These are phyloP conservation scores for Opisthograptis luteolata DNA, from an alignment of 2,888 invertebrate species.

Conservation along the genomic window DNA sequence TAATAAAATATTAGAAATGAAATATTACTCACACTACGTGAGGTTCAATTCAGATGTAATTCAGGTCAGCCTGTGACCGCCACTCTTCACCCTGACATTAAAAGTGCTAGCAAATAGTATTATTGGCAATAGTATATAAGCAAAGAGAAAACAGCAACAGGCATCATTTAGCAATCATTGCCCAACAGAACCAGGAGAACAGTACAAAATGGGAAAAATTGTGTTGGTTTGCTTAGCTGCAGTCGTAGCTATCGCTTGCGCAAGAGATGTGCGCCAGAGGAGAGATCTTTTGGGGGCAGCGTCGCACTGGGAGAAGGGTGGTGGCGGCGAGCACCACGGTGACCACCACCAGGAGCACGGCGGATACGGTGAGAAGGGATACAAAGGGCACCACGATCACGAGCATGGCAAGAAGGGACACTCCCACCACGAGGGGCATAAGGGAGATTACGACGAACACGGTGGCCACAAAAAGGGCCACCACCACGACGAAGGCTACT, in stretches of 20 bases:
- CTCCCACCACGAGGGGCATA: conserved; percentile 86
- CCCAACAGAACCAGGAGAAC: conserved; percentile 61
- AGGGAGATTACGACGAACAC: conserved; percentile 84
- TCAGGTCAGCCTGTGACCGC: conserved; percentile 73
- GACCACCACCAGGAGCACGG: conserved; percentile 86
- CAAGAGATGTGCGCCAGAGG: conserved; percentile 77
- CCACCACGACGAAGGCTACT: conserved; percentile 87
- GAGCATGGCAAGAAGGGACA: conserved; percentile 89
- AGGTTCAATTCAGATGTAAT: conserved; percentile 50
- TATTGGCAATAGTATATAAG: conserved; percentile 82
- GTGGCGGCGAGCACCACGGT: conserved; percentile 85
- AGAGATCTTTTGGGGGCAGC: conserved; percentile 81
- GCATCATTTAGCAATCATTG: conserved; percentile 79
- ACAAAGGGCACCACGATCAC: conserved; percentile 87
- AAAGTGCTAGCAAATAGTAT: conserved; percentile 56
- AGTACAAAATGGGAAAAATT: conserved; percentile 64
- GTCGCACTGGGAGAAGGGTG: conserved; percentile 81
- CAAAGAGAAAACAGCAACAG: conserved; percentile 68
- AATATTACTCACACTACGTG: not conserved
- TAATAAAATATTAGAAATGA: conserved; percentile 1
- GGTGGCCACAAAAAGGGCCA: conserved; percentile 86
- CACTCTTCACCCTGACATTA: conserved; percentile 78
- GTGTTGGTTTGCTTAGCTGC: conserved; percentile 67
- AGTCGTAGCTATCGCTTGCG: conserved; percentile 68
- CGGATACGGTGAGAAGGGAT: conserved; percentile 87